Conservation (phyloP, 2,113 vertebrate genomes). For the Lasiurus borealis region DNA sequence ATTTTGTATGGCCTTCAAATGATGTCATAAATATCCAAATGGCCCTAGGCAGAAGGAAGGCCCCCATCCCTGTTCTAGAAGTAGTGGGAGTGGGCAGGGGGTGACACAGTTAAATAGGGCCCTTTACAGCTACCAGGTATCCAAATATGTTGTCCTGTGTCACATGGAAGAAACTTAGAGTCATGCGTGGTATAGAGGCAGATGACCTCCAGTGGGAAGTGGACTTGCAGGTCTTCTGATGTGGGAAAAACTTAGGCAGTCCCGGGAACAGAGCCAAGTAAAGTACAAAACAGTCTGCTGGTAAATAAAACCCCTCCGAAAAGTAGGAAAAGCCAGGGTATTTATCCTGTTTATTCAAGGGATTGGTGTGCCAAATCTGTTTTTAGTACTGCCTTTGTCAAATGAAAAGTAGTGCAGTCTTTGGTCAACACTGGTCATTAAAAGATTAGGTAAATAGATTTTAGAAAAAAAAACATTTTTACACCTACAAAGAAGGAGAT, state of each 20-base stretch:
- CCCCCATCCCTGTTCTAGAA: neutral
- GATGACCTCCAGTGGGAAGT: neutral
- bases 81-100: neutral
- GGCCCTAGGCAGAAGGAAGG: too few relatives aligned
- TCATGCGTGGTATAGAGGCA: neutral
- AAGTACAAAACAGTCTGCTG: neutral
- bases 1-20: too few relatives aligned
- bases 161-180: neutral
- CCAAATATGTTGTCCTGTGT: neutral
- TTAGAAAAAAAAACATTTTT: conserved; percentile 25
- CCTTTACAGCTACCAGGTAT: neutral
- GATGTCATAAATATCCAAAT: too few relatives aligned
- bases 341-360: conserved; percentile 23
- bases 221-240: neutral
- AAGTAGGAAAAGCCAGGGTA: conserved; percentile 37
- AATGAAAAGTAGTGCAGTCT: conserved; percentile 40
- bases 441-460: conserved; percentile 52
- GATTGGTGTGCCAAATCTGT: neutral
- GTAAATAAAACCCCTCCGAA: conserved; percentile 31
- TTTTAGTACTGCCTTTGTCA: conserved; percentile 32
- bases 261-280: neutral
- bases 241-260: neutral
- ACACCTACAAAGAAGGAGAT: neutral
- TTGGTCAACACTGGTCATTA: conserved; percentile 16
- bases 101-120: too few relatives aligned